Base-by-base conservation (phyloP, 2,888 invertebrate genomes). In the Drosophila barbarae region DNA sequence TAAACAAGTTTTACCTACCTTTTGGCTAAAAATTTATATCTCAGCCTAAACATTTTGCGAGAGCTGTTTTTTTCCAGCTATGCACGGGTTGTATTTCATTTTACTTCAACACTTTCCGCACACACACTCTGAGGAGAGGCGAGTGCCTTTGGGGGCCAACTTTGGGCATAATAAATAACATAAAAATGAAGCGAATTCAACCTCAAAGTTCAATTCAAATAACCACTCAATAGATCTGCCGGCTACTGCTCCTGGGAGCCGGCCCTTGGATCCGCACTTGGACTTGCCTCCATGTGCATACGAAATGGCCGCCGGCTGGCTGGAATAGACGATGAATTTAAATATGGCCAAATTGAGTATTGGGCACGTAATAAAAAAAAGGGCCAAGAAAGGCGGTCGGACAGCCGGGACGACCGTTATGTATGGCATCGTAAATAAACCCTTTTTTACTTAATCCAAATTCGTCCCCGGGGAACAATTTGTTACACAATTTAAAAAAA, bases 401-500 rank as follows among this genome's bases (percentile, higher is more conserved):
- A 35, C 54, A 23, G 57, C 23, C 54, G 66, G 59, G 56, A 58
- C 39, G 61, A 53, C 69, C 73, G 76, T 80, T 84, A 85, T 84
- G 74, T 84, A 81, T 78, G 85, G 82, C 81, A 72, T 85, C 81
- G 81, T 81, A 81, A 81, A 81, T 81, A 81, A 81, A 81, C 85
- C 81, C 81, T 81, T 81, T 69, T 81, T 81, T 81, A 85, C 81
- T 81, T 81, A 81, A 81, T 81, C 85, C 81, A 84, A 81, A 81
- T 81, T 81, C 85, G 82, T 85, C 81, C 81, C 85, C 84, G 72
- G 81, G 81, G 81, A 85, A 78, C 81, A 81, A 81, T 81, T 81
- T 81, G 85, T 81, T 81, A 81, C 82, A 81, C 85, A 81, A 85
- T 81, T 81, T 81, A 81, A 81, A 58, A 69, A 69, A 80, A 64